These are phyloP conservation scores for Poliocrania exsul DNA, from an alignment of 2,797 vertebrate genomes.

Conservation along the genomic window DNA sequence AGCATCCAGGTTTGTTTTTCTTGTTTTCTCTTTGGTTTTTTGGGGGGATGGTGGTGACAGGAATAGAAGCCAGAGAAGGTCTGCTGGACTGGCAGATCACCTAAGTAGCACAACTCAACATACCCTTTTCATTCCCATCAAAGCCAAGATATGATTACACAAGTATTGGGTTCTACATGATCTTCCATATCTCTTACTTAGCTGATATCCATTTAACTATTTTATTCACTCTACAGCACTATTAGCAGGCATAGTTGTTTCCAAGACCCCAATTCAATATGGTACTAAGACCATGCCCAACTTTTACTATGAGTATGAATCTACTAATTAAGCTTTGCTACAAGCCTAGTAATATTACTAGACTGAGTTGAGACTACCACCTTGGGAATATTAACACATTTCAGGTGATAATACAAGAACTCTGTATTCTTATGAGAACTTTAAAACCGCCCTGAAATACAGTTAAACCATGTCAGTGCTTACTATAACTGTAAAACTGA, in stretches of 20 bases:
- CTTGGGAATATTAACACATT: background rate
- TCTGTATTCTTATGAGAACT: background rate
- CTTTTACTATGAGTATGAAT: background rate
- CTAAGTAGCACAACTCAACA: background rate
- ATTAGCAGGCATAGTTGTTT: background rate
- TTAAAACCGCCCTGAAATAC: background rate
- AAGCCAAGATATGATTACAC: background rate
- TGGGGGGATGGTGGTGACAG: accelerated
- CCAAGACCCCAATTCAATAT: background rate
- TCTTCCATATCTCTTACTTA: background rate
- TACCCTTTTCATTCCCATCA: background rate
- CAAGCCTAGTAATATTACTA: background rate
- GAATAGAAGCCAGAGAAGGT: background rate
- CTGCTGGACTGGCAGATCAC: background rate
- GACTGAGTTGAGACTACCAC: background rate
- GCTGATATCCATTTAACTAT: background rate
- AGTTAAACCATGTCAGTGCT: background rate
- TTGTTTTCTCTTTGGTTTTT: background rate
- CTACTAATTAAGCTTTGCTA: background rate
- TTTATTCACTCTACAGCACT: background rate
- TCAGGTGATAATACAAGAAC: background rate
- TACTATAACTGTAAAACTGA: background rate
- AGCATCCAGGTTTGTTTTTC: background rate
- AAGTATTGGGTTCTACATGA: background rate
- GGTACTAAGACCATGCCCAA: background rate